A percentile compares a stretch with the other conserved stretches of the same genome.
These are phyloP conservation scores for Rachycentron canadum DNA, from an alignment of 2,797 vertebrate species.

Conservation along the genomic window DNA sequence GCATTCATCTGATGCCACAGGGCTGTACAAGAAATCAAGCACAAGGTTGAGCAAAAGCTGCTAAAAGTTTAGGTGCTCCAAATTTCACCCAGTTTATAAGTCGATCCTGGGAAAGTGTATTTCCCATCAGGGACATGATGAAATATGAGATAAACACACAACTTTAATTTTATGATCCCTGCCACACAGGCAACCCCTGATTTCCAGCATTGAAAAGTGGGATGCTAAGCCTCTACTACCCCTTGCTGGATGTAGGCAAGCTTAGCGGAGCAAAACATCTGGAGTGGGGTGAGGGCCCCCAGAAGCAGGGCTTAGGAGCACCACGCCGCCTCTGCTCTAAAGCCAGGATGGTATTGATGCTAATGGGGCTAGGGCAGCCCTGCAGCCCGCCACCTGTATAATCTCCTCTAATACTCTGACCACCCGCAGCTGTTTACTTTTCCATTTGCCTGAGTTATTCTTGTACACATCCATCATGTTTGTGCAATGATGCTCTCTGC, in stretches of 20 bases:
- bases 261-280: constrained; percentile 60
- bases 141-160: constrained; percentile 36
- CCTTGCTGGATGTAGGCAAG: constrained; percentile 38
- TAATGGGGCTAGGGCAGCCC: constrained; percentile 59
- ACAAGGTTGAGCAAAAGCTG: not conserved
- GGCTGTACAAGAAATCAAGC: not conserved
- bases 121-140: constrained; percentile 6
- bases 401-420: constrained; percentile 73
- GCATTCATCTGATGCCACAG: constrained; percentile 13
- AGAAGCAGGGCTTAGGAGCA: constrained; percentile 65
- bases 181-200: not conserved
- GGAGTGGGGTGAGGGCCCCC: constrained; percentile 48
- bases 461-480: constrained; percentile 30
- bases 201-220: constrained; percentile 33
- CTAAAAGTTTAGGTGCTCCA: not conserved
- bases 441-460: constrained; percentile 65
- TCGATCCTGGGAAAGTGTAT: not conserved
- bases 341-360: constrained; percentile 62
- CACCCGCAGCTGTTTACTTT: constrained; percentile 76
- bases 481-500: constrained; percentile 20
- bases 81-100: constrained; percentile 26
- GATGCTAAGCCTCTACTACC: constrained; percentile 46
- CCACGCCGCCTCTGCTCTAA: constrained; percentile 47
- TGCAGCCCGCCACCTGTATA: constrained; percentile 72
- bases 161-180: constrained; percentile 28